Evolutionary conservation across 1,140 invertebrate genomes (phyloP).

Genomic region (Brachionus koreanus): DNA sequence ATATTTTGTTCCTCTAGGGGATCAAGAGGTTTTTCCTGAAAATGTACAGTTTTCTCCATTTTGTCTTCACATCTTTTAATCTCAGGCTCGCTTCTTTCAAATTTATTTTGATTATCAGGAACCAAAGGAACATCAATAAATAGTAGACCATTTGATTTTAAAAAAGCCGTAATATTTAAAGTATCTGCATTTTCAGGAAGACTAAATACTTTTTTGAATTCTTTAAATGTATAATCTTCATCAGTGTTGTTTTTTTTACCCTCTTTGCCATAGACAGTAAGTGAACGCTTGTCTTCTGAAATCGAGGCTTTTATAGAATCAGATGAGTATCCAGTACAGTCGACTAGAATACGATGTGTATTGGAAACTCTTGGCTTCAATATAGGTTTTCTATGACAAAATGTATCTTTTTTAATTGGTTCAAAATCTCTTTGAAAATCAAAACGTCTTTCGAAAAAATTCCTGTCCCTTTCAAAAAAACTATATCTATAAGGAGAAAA

Average conservation of each 20-base stretch:
- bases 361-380: not conserved
- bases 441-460: not conserved
- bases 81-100: not conserved
- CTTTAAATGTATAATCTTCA: conserved; percentile 9
- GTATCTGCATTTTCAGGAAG: conserved; percentile 18
- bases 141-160: not conserved
- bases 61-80: not conserved
- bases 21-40: not conserved
- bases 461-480: not conserved
- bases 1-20: not conserved
- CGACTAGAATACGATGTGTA: not conserved
- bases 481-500: not conserved
- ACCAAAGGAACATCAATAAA: not conserved
- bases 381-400: not conserved
- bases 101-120: not conserved
- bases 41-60: not conserved
- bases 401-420: not conserved
- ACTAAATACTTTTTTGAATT: not conserved
- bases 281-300: not conserved
- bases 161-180: not conserved
- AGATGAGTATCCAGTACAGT: not conserved
- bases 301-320: not conserved
- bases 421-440: not conserved
- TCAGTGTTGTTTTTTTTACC: not conserved
- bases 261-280: not conserved